Percentiles rank a stretch among this genome's conserved stretches.
phyloP scores from a whole-genome alignment of 2,888 invertebrate genomes.

The Bombylius major region DNA sequence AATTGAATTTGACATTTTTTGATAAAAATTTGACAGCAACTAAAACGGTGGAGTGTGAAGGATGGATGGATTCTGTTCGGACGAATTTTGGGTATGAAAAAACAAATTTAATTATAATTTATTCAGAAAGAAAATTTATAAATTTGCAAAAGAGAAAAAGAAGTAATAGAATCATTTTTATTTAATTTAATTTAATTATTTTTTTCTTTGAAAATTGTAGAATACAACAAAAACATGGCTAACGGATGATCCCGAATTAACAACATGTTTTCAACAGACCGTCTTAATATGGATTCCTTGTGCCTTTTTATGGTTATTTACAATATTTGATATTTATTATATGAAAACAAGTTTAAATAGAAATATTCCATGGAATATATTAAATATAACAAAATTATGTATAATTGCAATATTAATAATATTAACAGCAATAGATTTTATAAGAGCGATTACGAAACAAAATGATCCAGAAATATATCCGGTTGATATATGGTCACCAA shows the following conservation, averaged over 20 bases:
- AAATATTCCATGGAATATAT: conserved; percentile 64
- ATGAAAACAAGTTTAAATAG: conserved; percentile 60
- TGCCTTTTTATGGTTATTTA: conserved; percentile 65
- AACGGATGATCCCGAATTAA: conserved; percentile 71
- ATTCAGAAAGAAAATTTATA: too few species aligned
- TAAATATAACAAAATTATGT: conserved; percentile 57
- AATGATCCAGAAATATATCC: conserved; percentile 44
- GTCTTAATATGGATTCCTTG: conserved; percentile 83
- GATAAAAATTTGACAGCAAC: too few species aligned
- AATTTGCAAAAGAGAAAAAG: too few species aligned
- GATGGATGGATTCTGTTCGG: conserved; percentile 67
- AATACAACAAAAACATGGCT: conserved; percentile 65
- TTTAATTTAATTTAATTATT: neutral
- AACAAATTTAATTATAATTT: neutral
- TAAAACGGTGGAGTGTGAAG: too few species aligned
- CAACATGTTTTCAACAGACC: conserved; percentile 85
- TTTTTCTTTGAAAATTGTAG: conserved; percentile 1
- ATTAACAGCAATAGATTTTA: conserved; percentile 55
- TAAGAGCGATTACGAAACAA: conserved; percentile 45
- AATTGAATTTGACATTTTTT: too few species aligned
- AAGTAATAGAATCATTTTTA: too few species aligned
- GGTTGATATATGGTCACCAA: conserved; percentile 65
- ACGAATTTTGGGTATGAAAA: conserved; percentile 64
- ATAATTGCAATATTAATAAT: conserved; percentile 51
- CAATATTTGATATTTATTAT: conserved; percentile 62